A percentile compares a stretch with the other conserved stretches of the same genome.
Evolutionary conservation across 2,113 vertebrate species (phyloP).

Genomic region (Anhinga anhinga): DNA sequence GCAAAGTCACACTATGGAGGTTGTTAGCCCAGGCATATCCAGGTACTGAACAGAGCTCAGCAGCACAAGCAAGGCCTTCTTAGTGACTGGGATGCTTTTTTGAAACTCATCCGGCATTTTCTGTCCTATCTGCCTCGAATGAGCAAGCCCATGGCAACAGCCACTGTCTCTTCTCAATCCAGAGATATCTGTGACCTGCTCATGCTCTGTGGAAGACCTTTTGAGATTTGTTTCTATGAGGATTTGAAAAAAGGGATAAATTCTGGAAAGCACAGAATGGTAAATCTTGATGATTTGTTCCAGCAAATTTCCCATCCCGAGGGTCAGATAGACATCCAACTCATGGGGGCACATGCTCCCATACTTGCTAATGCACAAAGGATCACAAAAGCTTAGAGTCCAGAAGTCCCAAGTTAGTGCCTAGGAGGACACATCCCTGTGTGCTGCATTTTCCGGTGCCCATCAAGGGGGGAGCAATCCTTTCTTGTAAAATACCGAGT

Average conservation of each 20-base stretch:
- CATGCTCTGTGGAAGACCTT: neutral
- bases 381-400: neutral
- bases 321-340: neutral
- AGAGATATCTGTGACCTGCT: neutral
- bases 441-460: neutral
- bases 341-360: neutral
- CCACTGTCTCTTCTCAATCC: neutral
- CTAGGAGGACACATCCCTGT: neutral
- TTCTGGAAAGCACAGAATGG: neutral
- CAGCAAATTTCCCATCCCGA: neutral
- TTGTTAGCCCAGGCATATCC: neutral
- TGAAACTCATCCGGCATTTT: neutral
- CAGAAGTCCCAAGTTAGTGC: neutral
- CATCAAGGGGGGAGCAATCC: rapidly evolving
- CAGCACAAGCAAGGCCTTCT: neutral
- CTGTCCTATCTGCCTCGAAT: neutral
- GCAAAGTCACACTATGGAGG: neutral
- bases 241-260: neutral
- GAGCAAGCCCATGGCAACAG: neutral
- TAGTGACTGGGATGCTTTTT: neutral
- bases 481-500: neutral
- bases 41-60: neutral
- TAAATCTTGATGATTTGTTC: neutral
- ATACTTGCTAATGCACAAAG: neutral
- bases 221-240: neutral